Percentiles rank a stretch among this genome's conserved stretches.
Conservation (phyloP, 30 jellyfish, hydroid and myxozoan genomes). For the Aurelia aurita complex sp. Pacific region DNA sequence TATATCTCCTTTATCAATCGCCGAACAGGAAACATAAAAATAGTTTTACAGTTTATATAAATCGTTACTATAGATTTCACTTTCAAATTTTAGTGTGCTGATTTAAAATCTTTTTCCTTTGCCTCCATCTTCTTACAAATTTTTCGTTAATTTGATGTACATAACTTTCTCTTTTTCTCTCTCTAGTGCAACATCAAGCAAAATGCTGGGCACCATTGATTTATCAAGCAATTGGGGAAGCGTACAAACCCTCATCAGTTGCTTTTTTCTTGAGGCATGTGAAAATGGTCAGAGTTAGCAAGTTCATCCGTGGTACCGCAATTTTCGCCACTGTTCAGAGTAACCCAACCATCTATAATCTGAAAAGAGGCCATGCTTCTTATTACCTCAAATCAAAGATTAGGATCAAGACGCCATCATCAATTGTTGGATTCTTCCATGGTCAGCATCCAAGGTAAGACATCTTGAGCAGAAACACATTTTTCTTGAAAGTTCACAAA, state of each 20-base stretch:
- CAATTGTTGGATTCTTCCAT: background rate
- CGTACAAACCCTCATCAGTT: conserved; percentile 38
- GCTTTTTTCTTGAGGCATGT: conserved; percentile 51
- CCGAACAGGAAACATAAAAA: too few species aligned
- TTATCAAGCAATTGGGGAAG: conserved; percentile 42
- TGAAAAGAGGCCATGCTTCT: background rate
- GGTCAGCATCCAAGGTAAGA: conserved; percentile 56
- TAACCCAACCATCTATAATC: background rate
- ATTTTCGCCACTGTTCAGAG: background rate
- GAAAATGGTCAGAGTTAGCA: background rate
- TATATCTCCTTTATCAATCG: too few species aligned
- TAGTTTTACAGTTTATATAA: too few species aligned
- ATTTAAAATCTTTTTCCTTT: too few species aligned
- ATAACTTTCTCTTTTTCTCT: too few species aligned
- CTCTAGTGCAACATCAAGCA: too few species aligned
- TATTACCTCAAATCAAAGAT: background rate
- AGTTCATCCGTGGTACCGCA: background rate
- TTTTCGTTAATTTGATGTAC: too few species aligned
- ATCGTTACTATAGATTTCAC: too few species aligned
- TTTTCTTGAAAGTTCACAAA: too few species aligned
- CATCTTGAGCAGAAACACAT: background rate
- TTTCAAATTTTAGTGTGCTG: too few species aligned
- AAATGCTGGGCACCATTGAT: background rate
- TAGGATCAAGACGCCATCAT: background rate
- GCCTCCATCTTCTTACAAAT: too few species aligned